phyloP scores from a whole-genome alignment of 2,113 vertebrate genomes.

The Sminthopsis crassicaudata region DNA sequence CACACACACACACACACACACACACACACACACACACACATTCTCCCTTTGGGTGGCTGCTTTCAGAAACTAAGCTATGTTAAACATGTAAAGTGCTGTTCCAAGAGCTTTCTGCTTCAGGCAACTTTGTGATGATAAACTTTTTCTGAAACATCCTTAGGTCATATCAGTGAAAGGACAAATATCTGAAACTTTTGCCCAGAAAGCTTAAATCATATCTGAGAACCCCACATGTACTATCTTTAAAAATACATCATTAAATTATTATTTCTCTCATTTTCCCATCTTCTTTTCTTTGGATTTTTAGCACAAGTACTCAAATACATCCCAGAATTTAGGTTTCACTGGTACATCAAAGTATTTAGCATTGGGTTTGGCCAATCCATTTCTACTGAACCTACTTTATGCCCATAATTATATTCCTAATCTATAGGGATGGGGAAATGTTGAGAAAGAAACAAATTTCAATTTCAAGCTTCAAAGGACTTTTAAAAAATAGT shows the following conservation, averaged over 20 bases:
- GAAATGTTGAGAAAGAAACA: conserved; percentile 75
- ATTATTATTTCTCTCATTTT: background rate
- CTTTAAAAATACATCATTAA: background rate
- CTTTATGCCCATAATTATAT: conserved; percentile 73
- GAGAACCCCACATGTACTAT: background rate
- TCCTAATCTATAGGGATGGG: conserved; percentile 65
- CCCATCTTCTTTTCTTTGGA: conserved; percentile 54
- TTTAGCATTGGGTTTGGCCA: conserved; percentile 74
- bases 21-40: no score
- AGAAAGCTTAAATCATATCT: background rate
- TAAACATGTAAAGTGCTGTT: background rate
- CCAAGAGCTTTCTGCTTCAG: background rate
- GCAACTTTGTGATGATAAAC: background rate
- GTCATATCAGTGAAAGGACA: background rate
- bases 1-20: no score
- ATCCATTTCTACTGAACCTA: conserved; percentile 70
- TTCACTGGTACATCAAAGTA: conserved; percentile 74
- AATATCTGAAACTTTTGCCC: background rate
- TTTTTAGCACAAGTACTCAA: conserved; percentile 70
- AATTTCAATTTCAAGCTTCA: conserved; percentile 77
- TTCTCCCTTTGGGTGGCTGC: background rate
- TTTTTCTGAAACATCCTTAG: background rate
- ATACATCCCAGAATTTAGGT: conserved; percentile 71
- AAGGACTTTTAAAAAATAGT: conserved; percentile 75
- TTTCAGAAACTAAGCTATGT: background rate